Conservation (phyloP, 2,113 vertebrate genomes). For the Eulemur rufifrons region DNA sequence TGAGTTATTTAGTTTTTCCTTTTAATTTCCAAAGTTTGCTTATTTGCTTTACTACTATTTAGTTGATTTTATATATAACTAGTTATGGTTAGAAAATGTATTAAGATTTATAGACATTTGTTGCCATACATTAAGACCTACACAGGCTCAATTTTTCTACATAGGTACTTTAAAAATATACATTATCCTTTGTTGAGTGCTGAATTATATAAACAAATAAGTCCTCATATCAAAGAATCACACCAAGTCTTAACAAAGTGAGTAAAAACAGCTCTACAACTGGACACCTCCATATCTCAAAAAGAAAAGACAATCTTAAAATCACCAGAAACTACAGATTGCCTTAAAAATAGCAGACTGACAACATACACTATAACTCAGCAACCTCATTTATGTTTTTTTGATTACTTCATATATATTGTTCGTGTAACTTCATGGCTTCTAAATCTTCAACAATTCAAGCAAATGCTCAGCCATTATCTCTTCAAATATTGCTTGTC, state of each 20-base stretch:
- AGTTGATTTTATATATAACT: background rate
- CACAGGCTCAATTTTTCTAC: background rate
- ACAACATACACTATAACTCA: background rate
- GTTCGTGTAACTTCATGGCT: too few species aligned
- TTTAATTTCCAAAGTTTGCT: background rate
- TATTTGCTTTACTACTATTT: background rate
- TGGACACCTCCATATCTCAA: background rate
- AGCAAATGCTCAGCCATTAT: background rate
- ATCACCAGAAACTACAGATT: background rate
- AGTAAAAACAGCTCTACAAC: background rate
- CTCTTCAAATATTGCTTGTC: background rate
- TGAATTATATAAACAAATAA: background rate
- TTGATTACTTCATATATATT: background rate
- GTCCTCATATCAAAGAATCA: background rate
- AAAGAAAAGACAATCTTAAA: background rate
- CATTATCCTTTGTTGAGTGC: background rate
- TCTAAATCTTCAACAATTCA: background rate
- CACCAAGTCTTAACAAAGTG: background rate
- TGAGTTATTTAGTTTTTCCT: background rate
- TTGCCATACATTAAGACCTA: background rate
- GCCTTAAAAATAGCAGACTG: background rate
- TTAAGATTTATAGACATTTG: background rate
- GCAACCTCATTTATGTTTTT: background rate
- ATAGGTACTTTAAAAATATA: background rate
- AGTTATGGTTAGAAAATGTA: background rate